phyloP scores from a whole-genome alignment of 2,113 vertebrate species.

The Scatophagus argus region DNA sequence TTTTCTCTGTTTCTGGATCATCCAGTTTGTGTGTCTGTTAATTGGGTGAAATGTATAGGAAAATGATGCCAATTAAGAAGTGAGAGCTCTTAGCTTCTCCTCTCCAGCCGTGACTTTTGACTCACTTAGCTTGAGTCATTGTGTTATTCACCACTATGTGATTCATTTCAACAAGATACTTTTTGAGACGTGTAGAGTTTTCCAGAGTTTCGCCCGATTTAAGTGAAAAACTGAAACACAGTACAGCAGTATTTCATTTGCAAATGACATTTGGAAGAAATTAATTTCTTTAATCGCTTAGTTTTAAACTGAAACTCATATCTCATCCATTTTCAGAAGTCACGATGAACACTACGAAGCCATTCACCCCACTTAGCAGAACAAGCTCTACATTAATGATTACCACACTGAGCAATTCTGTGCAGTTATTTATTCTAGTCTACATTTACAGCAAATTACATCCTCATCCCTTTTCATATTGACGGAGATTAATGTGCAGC shows the following conservation, averaged over 20 bases:
- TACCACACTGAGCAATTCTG: background rate
- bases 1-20: background rate
- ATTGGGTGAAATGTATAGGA: constrained; percentile 3
- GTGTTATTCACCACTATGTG: constrained; percentile 1
- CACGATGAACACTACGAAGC: constrained; percentile 9
- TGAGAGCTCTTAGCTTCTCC: constrained; percentile 12
- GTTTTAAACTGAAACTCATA: constrained; percentile 36
- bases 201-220: constrained; percentile 7
- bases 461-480: constrained; percentile 22
- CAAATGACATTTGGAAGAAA: constrained; percentile 9
- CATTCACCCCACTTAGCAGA: constrained; percentile 49
- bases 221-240: background rate
- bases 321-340: constrained; percentile 33
- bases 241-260: constrained; percentile 21
- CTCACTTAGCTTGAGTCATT: constrained; percentile 40
- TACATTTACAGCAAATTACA: constrained; percentile 35
- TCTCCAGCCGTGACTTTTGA: constrained; percentile 18
- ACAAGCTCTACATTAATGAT: constrained; percentile 27
- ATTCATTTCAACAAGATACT: constrained; percentile 22
- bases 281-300: constrained; percentile 29
- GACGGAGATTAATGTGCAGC: constrained; percentile 18
- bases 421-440: constrained; percentile 37
- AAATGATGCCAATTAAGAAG: constrained; percentile 14
- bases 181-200: background rate
- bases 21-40: background rate